phyloP scores from a whole-genome alignment of 64 coral and sea anemone species.

The Astreopora myriophthalma region DNA sequence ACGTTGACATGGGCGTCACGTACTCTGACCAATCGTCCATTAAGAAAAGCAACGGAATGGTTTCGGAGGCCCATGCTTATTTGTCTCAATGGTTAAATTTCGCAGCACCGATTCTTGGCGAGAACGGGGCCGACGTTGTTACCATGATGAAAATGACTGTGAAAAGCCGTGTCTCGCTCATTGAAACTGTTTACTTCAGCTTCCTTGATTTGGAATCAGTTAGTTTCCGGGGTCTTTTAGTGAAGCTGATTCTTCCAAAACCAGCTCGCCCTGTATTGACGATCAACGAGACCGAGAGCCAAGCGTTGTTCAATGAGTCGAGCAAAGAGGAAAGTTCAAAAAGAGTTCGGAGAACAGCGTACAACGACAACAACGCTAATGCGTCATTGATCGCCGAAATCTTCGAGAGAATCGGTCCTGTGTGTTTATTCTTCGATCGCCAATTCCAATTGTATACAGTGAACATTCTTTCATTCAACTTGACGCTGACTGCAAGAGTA shows the following conservation, averaged over 20 bases:
- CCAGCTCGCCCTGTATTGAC: background rate
- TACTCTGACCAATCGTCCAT: conserved; percentile 27
- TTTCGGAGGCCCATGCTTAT: background rate
- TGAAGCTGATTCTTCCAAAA: conserved; percentile 31
- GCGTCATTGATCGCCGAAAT: background rate
- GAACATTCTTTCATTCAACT: background rate
- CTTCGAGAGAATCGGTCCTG: background rate
- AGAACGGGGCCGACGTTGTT: conserved; percentile 1
- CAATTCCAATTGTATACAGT: background rate
- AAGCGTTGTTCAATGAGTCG: background rate
- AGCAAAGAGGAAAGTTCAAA: background rate
- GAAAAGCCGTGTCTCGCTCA: conserved; percentile 12
- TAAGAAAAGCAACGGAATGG: conserved; percentile 42
- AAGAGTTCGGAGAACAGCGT: background rate
- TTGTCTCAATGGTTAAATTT: conserved; percentile 45
- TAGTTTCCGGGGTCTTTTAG: background rate
- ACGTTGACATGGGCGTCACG: conserved; percentile 24
- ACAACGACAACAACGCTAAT: background rate
- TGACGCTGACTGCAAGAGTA: background rate
- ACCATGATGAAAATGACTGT: conserved; percentile 26
- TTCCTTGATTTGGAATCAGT: background rate
- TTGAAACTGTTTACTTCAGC: background rate
- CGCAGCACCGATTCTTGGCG: conserved; percentile 22
- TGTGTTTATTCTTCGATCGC: background rate
- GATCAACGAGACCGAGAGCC: background rate